Conservation (phyloP, 2,113 vertebrate genomes). For the Vimba vimba region DNA sequence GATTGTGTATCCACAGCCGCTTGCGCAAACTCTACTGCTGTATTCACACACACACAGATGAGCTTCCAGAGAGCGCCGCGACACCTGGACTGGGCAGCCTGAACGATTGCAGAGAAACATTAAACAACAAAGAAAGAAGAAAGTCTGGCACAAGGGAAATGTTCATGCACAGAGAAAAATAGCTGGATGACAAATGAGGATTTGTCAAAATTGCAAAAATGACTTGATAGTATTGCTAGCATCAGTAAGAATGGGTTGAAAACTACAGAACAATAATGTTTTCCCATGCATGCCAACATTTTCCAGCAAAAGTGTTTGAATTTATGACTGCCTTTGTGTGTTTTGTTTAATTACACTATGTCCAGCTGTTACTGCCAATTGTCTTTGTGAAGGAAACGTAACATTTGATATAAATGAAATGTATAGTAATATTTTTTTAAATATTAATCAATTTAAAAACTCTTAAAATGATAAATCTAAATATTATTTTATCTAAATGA, state of each 20-base stretch:
- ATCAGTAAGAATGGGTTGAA: neutral
- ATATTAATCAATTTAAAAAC: neutral
- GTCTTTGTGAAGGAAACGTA: neutral
- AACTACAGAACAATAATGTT: neutral
- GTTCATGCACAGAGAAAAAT: neutral
- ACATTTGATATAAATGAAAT: neutral
- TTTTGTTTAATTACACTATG: neutral
- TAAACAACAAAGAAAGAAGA: neutral
- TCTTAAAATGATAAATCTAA: neutral
- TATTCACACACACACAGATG: slow-evolving; percentile 83
- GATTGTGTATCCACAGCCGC: slow-evolving; percentile 81
- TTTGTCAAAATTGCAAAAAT: neutral
- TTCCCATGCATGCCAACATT: neutral
- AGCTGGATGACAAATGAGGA: neutral
- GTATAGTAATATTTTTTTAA: neutral
- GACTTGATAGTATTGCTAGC: neutral
- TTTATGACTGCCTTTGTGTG: neutral
- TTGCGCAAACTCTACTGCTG: slow-evolving; percentile 81
- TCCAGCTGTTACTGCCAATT: neutral
- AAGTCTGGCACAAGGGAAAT: neutral
- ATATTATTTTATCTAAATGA: neutral
- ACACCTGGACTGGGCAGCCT: slow-evolving; percentile 83
- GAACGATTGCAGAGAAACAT: neutral
- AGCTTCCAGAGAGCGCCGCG: slow-evolving; percentile 77
- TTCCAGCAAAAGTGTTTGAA: neutral